These are phyloP conservation scores for Brachypalpus laphriformis DNA, from an alignment of 2,888 invertebrate genomes.

Conservation along the genomic window DNA sequence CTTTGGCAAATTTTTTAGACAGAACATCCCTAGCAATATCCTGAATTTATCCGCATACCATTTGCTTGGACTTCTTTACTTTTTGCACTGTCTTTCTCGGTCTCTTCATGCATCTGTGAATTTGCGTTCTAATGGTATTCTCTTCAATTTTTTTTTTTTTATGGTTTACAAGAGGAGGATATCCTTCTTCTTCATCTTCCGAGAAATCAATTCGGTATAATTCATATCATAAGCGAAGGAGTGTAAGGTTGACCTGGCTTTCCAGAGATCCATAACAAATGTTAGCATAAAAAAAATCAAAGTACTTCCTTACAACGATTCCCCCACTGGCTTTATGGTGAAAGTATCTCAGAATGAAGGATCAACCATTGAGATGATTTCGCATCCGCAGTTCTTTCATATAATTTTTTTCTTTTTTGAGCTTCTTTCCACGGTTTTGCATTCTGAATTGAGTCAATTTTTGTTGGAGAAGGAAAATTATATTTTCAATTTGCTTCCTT, in stretches of 20 bases:
- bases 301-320: slow-evolving; percentile 4
- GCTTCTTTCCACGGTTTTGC: background rate
- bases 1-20: background rate
- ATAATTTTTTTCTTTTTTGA: background rate
- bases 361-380: slow-evolving; percentile 28
- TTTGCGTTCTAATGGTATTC: background rate
- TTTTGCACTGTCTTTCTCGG: background rate
- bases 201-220: slow-evolving; percentile 51
- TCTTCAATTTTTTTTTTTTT: slow-evolving; percentile 16
- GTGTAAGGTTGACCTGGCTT: slow-evolving; percentile 21
- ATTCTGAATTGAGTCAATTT: slow-evolving; percentile 36
- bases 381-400: slow-evolving; percentile 21
- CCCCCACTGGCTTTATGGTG: background rate
- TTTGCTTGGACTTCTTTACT: background rate
- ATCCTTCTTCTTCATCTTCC: slow-evolving; percentile 18
- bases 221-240: slow-evolving; percentile 43
- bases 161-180: slow-evolving; percentile 16
- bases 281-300: background rate
- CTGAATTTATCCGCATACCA: background rate
- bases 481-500: slow-evolving; percentile 57
- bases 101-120: slow-evolving; percentile 9
- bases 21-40: background rate
- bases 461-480: slow-evolving; percentile 27
- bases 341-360: slow-evolving; percentile 35
- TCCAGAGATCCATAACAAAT: slow-evolving; percentile 15